A percentile compares a stretch with the other conserved stretches of the same genome.
Evolutionary conservation across 2,888 invertebrate genomes (phyloP).

Genomic region (Charanyca ferruginea): DNA sequence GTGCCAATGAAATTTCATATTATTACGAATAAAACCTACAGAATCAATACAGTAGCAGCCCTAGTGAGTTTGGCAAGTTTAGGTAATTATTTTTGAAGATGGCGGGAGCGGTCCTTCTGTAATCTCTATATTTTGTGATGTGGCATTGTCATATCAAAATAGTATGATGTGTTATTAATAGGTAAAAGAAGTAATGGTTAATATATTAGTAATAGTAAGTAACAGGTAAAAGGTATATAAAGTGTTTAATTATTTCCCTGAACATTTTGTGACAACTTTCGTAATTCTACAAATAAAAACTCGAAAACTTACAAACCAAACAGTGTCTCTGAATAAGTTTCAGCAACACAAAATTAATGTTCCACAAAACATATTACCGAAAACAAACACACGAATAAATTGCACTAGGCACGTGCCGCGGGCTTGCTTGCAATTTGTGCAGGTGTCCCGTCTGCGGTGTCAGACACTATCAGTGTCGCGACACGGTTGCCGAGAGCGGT

Average conservation of each 20-base stretch:
- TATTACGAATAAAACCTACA: too few species aligned
- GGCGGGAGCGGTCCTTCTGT: too few species aligned
- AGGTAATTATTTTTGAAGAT: too few species aligned
- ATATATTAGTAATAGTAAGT: too few species aligned
- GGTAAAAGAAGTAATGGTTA: too few species aligned
- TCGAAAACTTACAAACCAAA: not conserved
- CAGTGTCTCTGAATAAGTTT: conserved; percentile 20
- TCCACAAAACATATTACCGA: conserved; percentile 47
- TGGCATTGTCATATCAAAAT: too few species aligned
- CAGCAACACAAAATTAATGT: conserved; percentile 42
- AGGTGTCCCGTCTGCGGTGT: conserved; percentile 67
- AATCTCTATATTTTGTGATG: too few species aligned
- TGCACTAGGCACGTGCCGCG: conserved; percentile 59
- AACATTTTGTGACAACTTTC: not conserved
- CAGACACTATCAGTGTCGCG: conserved; percentile 72
- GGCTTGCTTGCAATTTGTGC: conserved; percentile 71
- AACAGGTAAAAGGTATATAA: too few species aligned
- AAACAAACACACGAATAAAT: conserved; percentile 59
- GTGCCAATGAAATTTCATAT: too few species aligned
- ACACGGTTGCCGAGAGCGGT: conserved; percentile 60
- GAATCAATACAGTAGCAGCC: too few species aligned
- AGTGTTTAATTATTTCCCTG: not conserved
- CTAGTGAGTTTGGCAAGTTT: too few species aligned
- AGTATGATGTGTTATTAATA: too few species aligned
- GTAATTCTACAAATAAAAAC: not conserved